Base-by-base conservation (phyloP, 2,113 vertebrate genomes). In the Labeo catla region DNA sequence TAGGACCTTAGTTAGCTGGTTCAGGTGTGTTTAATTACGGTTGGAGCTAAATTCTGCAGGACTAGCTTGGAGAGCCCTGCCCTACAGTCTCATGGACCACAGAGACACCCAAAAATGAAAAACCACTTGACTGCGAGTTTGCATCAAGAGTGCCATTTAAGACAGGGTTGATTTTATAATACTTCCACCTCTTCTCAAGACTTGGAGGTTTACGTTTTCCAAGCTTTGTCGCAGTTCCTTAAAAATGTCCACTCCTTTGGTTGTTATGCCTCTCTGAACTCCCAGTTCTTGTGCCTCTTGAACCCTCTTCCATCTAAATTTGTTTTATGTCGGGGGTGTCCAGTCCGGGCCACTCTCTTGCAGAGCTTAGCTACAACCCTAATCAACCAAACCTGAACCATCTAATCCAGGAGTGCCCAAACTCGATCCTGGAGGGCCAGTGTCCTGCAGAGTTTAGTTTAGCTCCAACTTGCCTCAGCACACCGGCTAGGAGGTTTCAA, bases 241-340 rank as follows among this genome's bases (percentile, higher is more conserved):
- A 16, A 76, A 49, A 57, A 43, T 36, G 81, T 83, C 81, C 86
- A 83, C 47, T 87, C 73, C 86, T 87, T 59, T 52, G 57, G 86
- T 84, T 78, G 23, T 87, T 43, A 68, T 80, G 61, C 76, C 70
- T 77, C 52, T 72, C 52, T 28, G 47, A 39, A 23, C 19, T 72
- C 39, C 79, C 45, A 28, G 47, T 54, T 78, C 11, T 61, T 63
- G 21, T 65, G 52, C 28, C 36, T 59, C 43, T 36, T 76, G 11
- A 79, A 43, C 52, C 52, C 76, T 59, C 34, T 34, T 73, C 28
- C 65, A 68, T 36, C 65, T 68, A 57, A 11, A 68, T 19, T 21
- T 80, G 10, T 43, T 52, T n/a, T 74, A 57, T 61, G 47, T 87
- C 28, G 34, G 11, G 52, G 70, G 7, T 4, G 28, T 81, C 77